A percentile compares a stretch with the other conserved stretches of the same genome.
Evolutionary conservation across 2,888 invertebrate species (phyloP).

Genomic region (Alloscopus bannaensis): DNA sequence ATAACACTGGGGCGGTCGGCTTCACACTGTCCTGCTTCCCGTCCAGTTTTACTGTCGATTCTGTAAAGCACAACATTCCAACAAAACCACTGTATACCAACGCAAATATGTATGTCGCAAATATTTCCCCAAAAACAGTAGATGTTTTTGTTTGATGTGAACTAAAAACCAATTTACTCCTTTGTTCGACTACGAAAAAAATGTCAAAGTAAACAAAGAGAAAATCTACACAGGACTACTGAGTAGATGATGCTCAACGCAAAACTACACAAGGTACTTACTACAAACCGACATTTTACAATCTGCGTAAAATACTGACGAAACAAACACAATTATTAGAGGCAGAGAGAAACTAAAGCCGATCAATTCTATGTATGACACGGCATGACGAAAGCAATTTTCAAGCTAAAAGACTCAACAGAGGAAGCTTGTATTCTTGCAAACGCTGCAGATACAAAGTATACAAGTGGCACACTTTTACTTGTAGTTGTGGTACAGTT

Average conservation of each 20-base stretch:
- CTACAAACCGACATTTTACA: background rate
- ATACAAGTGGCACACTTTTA: background rate
- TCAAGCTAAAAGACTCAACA: constrained; percentile 8
- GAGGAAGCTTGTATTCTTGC: background rate
- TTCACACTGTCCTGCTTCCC: constrained; percentile 65
- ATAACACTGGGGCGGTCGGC: constrained; percentile 72
- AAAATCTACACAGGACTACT: constrained; percentile 1
- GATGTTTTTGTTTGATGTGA: constrained; percentile 1
- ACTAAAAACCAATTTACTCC: background rate
- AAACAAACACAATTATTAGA: background rate
- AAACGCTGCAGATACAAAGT: background rate
- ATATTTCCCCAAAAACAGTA: background rate
- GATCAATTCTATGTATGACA: constrained; percentile 1
- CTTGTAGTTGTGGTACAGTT: background rate
- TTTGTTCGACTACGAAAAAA: background rate
- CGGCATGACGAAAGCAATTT: constrained; percentile 30
- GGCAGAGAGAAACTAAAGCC: constrained; percentile 16
- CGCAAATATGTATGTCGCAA: background rate
- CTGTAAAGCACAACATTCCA: constrained; percentile 62
- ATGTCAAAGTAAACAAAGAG: background rate
- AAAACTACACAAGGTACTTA: background rate
- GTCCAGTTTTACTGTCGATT: constrained; percentile 70
- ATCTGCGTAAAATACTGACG: background rate
- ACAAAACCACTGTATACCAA: constrained; percentile 31
- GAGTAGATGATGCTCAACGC: background rate